phyloP scores from a whole-genome alignment of 92 coral and sea anemone species.

The Siderastrea radians region DNA sequence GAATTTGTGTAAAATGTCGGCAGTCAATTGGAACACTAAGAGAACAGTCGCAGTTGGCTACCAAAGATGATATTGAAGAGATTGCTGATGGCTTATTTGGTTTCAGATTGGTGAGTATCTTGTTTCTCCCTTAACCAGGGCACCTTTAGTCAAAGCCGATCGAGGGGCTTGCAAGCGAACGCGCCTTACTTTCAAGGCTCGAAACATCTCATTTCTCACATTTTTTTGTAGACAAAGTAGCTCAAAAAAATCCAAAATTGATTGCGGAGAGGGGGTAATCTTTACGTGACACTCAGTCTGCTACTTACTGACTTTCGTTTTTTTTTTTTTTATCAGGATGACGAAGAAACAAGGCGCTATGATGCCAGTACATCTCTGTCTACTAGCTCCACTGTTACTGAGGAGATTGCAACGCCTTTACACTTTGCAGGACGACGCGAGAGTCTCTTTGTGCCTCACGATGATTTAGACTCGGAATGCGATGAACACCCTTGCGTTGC shows the following conservation, averaged over 20 bases:
- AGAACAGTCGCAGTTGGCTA: conserved; percentile 5
- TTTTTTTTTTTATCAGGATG: conserved; percentile 12
- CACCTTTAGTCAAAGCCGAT: too few species aligned
- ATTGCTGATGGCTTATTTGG: conserved; percentile 7
- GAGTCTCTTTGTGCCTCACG: conserved; percentile 45
- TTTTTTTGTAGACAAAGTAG: too few species aligned
- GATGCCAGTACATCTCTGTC: not conserved
- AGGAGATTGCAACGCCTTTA: not conserved
- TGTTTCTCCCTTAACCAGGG: too few species aligned
- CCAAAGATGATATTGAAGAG: conserved; percentile 12
- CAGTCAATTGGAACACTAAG: conserved; percentile 8
- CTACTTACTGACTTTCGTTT: not conserved
- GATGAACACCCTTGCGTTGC: not conserved
- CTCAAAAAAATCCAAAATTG: too few species aligned
- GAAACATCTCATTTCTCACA: too few species aligned
- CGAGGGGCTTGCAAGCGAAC: too few species aligned
- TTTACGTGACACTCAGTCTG: too few species aligned
- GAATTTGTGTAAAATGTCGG: conserved; percentile 16
- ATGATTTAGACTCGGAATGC: conserved; percentile 7
- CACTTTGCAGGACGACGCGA: conserved; percentile 8
- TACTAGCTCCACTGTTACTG: not conserved
- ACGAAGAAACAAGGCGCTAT: not conserved
- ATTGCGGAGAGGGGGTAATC: too few species aligned
- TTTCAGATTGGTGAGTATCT: not conserved
- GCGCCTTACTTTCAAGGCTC: too few species aligned